Percentiles rank a stretch among this genome's conserved stretches.
phyloP scores from a whole-genome alignment of 1,140 invertebrate genomes.

The Tyrophagus putrescentiae region DNA sequence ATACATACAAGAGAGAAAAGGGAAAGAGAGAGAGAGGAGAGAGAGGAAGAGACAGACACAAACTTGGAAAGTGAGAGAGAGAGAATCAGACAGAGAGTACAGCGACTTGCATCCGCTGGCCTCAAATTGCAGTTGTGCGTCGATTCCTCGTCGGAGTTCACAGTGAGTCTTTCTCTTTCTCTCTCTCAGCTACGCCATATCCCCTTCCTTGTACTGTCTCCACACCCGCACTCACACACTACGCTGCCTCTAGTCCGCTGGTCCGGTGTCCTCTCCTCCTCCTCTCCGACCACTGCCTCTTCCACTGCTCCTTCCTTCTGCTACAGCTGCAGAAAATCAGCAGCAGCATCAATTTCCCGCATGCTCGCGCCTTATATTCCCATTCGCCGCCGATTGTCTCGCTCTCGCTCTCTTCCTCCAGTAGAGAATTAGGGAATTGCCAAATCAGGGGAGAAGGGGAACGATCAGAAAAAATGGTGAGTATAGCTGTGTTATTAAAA shows the following conservation, averaged over 20 bases:
- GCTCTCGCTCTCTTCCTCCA: not conserved
- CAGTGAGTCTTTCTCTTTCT: too few relatives aligned
- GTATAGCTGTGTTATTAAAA: slow-evolving; percentile 10
- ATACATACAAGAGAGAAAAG: too few relatives aligned
- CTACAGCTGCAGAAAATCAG: too few relatives aligned
- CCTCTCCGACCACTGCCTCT: not conserved
- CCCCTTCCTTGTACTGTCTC: too few relatives aligned
- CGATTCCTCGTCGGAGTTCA: too few relatives aligned
- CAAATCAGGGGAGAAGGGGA: slow-evolving; percentile 9
- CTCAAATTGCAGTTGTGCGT: too few relatives aligned
- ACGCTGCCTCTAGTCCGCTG: not conserved
- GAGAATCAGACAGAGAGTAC: too few relatives aligned
- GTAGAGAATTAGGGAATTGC: not conserved
- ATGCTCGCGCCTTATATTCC: slow-evolving; percentile 4
- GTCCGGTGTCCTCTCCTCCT: not conserved
- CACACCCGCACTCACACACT: not conserved
- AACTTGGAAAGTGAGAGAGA: too few relatives aligned
- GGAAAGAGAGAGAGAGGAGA: too few relatives aligned
- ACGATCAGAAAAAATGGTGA: not conserved
- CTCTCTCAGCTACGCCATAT: too few relatives aligned
- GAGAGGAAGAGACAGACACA: too few relatives aligned
- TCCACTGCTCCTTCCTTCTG: not conserved
- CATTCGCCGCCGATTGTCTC: slow-evolving; percentile 11
- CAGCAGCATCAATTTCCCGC: slow-evolving; percentile 14
- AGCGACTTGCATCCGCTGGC: too few relatives aligned